phyloP scores from a whole-genome alignment of 1,140 invertebrate species.

The Lordiphosa mommai region DNA sequence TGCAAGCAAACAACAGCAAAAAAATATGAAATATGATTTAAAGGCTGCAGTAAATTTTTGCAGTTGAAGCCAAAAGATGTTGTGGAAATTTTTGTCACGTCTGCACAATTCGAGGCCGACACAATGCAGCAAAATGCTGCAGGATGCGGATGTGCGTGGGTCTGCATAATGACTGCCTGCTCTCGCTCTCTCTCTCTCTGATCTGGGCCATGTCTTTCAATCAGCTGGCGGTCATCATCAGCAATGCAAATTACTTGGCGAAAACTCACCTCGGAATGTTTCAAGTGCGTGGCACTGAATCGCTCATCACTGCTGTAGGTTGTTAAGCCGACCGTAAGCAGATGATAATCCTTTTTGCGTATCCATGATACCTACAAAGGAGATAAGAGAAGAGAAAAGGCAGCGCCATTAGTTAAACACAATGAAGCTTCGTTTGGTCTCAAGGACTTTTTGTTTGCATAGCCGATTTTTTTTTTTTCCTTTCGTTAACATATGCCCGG shows the following conservation, averaged over 20 bases:
- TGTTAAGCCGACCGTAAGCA: constrained; percentile 90
- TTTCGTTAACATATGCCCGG: constrained; percentile 52
- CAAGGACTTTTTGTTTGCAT: constrained; percentile 20
- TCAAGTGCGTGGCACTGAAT: constrained; percentile 91
- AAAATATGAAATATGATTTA: constrained; percentile 22
- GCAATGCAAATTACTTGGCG: constrained; percentile 46
- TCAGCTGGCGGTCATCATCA: constrained; percentile 25
- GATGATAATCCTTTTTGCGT: constrained; percentile 88
- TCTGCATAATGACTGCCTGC: constrained; percentile 29
- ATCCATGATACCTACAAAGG: constrained; percentile 87
- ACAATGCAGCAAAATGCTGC: constrained; percentile 30
- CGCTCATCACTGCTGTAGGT: constrained; percentile 92
- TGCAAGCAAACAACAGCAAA: constrained; percentile 62
- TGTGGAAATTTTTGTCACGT: constrained; percentile 46
- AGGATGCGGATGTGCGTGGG: constrained; percentile 8
- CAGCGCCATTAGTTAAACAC: constrained; percentile 54
- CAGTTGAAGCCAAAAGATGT: constrained; percentile 1
- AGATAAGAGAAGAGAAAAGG: constrained; percentile 15
- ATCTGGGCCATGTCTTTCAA: constrained; percentile 17
- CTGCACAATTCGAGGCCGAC: constrained; percentile 41
- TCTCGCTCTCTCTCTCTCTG: background rate
- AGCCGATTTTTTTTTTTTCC: background rate
- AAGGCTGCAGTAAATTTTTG: constrained; percentile 19
- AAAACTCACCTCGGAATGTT: constrained; percentile 87
- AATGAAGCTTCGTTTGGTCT: constrained; percentile 21